Base-by-base conservation (phyloP, 2,888 invertebrate genomes). In the Protonemura montana region DNA sequence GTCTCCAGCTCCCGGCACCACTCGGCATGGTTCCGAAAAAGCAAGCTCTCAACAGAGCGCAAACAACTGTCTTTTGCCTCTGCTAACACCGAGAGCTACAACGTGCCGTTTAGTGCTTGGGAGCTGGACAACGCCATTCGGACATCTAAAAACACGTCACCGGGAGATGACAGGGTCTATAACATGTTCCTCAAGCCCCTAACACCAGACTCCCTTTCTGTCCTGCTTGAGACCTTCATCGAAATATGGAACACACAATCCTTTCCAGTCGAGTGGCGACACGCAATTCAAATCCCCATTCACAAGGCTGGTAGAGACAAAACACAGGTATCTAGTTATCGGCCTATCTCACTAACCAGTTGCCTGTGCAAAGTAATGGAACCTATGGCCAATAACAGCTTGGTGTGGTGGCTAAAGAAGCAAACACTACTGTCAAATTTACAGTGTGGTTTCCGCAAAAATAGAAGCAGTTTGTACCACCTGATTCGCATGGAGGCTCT, bases 351-450 rank as follows among this genome's bases (percentile, higher is more conserved):
- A 28, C 87, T 89, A 26, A 89, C 89, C 10, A 89, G 88, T 78
- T 89, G 89, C 82, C 80, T 89, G 2, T 89, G 89, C 41, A 89
- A 89, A 86, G 82, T 88, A 0, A 87, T 89, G 88, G 89, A 89
- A 85, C 59, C 87, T 76, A 88, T 89, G 88, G 87, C 89, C 5
- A 89, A 88, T 78, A 81, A 87, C n/a, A 85, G 89, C 0, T 87
- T 89, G 7, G 85, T 88, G 16, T 89, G 88, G 88, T 86, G 85
- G 29, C 85, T 89, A 3, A 88, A 89, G 81, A 77, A 85, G 0
- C 85, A 88, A 28, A 83, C 86, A 35, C 85, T 88, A 1, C 59
- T 88, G n/a, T 41, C 89, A 3, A 35, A 76, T 0, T 27, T 35
- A 26, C 89, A 89, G 81, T 81, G 28, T 86, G 84, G 83, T 30